Conservation (phyloP, 2,113 vertebrate species). For the Phoenicopterus ruber region DNA sequence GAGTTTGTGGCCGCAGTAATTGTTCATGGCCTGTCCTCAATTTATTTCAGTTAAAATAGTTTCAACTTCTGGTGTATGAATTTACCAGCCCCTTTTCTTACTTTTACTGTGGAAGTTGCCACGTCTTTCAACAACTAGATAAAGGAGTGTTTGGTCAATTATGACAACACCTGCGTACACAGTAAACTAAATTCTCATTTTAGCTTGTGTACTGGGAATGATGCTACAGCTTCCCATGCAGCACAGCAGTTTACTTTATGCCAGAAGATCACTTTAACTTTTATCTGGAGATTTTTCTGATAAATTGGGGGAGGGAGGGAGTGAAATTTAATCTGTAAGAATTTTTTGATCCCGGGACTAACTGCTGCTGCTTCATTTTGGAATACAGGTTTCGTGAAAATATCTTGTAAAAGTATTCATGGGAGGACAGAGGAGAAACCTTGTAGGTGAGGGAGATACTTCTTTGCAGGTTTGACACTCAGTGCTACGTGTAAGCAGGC, state of each 20-base stretch:
- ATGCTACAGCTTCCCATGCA: not conserved
- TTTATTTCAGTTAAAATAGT: not conserved
- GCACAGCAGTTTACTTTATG: not conserved
- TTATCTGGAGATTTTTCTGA: not conserved
- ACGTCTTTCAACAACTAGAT: rapidly evolving
- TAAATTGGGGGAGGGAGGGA: not conserved
- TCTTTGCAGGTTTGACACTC: not conserved
- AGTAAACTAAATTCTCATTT: not conserved
- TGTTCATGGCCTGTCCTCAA: not conserved
- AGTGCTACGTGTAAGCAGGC: not conserved
- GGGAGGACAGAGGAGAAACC: not conserved
- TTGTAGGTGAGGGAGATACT: not conserved
- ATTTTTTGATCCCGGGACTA: not conserved
- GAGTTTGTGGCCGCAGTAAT: not conserved
- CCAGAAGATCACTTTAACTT: not conserved
- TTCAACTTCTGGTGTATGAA: not conserved
- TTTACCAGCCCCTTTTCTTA: not conserved
- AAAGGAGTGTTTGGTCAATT: not conserved
- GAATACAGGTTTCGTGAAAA: not conserved
- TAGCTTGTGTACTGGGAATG: not conserved
- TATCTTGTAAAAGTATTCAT: not conserved
- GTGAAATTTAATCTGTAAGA: not conserved
- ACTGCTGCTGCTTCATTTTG: not conserved
- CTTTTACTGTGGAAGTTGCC: not conserved
- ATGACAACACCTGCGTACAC: not conserved